phyloP scores from a whole-genome alignment of 1,140 invertebrate species.

The Neodiprion pinetum region DNA sequence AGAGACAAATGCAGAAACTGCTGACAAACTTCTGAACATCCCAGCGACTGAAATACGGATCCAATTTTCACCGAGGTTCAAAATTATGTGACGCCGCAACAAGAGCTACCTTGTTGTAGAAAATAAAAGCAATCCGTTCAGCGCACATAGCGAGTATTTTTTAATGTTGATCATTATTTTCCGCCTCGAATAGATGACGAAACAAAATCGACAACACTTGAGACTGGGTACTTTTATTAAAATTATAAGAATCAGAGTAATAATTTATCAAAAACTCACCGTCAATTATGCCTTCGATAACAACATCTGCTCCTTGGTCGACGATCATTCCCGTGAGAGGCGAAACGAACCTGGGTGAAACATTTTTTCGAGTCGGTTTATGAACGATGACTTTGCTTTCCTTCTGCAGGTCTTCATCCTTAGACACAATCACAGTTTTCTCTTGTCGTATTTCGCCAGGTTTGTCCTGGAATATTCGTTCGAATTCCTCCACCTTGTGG shows the following conservation, averaged over 20 bases:
- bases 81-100: too few relatives aligned
- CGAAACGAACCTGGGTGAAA: conserved; percentile 72
- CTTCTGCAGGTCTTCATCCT: conserved; percentile 49
- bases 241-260: too few relatives aligned
- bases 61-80: neutral
- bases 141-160: neutral
- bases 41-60: neutral
- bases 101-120: neutral
- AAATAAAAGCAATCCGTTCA: neutral
- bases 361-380: conserved; percentile 65
- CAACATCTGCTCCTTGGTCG: conserved; percentile 74
- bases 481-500: conserved; percentile 63
- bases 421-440: conserved; percentile 55
- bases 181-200: neutral
- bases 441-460: conserved; percentile 55
- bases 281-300: conserved; percentile 77
- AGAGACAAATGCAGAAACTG: conserved; percentile 9
- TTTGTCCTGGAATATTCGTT: conserved; percentile 57
- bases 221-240: too few relatives aligned
- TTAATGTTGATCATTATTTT: conserved; percentile 9
- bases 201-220: too few relatives aligned
- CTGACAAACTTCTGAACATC: neutral
- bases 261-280: conserved; percentile 54
- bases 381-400: conserved; percentile 34
- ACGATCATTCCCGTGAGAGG: conserved; percentile 78